phyloP scores from a whole-genome alignment of 2,113 vertebrate genomes.

The Chauna torquata region DNA sequence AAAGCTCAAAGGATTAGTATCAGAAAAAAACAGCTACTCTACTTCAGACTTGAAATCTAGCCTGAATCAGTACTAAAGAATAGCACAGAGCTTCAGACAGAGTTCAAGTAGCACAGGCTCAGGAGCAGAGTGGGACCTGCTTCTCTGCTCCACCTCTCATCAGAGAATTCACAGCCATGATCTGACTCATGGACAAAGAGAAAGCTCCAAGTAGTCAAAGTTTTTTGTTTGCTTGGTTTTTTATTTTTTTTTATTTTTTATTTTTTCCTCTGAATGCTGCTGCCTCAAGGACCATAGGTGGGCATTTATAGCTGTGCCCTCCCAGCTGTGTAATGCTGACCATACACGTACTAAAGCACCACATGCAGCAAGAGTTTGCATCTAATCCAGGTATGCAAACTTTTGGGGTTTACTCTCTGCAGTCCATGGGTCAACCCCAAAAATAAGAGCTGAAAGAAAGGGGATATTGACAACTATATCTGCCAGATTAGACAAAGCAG shows the following conservation, averaged over 20 bases:
- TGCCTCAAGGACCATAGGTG: not conserved
- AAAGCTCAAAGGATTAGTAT: not conserved
- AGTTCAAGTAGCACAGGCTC: not conserved
- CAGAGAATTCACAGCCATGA: not conserved
- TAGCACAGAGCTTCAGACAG: not conserved
- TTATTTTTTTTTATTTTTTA: not conserved
- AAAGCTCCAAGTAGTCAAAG: not conserved
- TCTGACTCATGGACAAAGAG: not conserved
- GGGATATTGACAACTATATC: not conserved
- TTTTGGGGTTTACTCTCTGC: not conserved
- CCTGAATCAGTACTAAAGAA: not conserved
- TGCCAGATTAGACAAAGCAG: not conserved
- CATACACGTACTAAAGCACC: rapidly evolving
- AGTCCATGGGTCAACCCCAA: not conserved
- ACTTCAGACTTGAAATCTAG: not conserved
- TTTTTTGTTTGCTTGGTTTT: no score
- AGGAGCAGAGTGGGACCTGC: not conserved
- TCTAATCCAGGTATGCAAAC: not conserved
- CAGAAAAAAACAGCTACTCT: not conserved
- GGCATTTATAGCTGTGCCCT: not conserved
- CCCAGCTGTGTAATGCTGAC: not conserved
- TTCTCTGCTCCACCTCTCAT: not conserved
- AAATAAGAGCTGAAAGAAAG: not conserved
- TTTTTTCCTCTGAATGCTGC: not conserved
- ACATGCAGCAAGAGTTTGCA: not conserved